phyloP scores from a whole-genome alignment of 2,797 vertebrate species.

The Columba guinea region DNA sequence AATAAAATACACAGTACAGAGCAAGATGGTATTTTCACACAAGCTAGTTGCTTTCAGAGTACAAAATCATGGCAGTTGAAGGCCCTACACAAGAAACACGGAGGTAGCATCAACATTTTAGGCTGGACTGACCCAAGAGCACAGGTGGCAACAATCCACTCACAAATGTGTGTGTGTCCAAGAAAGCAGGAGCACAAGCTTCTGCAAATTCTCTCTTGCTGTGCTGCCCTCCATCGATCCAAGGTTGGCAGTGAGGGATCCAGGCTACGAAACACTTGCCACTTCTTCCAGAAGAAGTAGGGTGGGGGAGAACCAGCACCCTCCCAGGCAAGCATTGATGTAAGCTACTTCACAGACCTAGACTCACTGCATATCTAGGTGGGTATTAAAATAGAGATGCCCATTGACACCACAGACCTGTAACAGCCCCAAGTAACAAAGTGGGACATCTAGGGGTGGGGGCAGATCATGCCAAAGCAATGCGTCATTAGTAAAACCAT shows the following conservation, averaged over 20 bases:
- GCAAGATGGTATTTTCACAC: neutral
- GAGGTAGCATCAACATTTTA: neutral
- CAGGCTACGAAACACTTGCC: neutral
- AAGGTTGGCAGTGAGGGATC: fast-evolving
- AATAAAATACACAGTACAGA: fast-evolving
- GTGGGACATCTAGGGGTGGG: neutral
- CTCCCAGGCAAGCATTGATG: neutral
- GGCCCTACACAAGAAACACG: neutral
- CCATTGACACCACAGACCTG: neutral
- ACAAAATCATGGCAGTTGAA: neutral
- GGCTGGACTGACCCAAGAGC: neutral
- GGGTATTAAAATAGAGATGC: neutral
- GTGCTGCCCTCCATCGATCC: fast-evolving
- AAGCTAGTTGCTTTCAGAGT: neutral
- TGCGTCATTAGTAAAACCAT: neutral
- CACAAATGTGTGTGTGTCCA: neutral
- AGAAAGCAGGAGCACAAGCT: neutral
- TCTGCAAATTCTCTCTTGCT: neutral
- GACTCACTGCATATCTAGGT: neutral
- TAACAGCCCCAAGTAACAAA: neutral
- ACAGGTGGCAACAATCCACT: neutral
- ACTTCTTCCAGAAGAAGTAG: neutral
- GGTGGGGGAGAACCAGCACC: neutral
- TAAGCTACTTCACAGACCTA: neutral
- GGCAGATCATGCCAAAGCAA: neutral